A percentile compares a stretch with the other conserved stretches of the same genome.
phyloP scores from a whole-genome alignment of 2,113 vertebrate genomes.

The Deroptyus accipitrinus region DNA sequence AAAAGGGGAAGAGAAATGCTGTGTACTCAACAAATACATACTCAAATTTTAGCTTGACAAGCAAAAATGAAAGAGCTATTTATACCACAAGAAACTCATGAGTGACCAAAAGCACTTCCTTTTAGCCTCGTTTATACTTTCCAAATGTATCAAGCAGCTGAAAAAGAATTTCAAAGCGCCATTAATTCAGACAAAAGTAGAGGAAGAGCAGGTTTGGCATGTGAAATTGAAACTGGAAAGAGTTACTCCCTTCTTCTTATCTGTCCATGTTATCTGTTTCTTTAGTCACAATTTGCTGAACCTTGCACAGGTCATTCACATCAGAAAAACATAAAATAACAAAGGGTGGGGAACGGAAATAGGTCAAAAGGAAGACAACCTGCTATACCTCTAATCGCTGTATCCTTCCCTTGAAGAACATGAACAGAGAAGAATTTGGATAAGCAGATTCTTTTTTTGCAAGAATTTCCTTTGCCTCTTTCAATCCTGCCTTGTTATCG shows the following conservation, averaged over 20 bases:
- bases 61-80: slow-evolving; percentile 26
- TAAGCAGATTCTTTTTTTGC: slow-evolving; percentile 93
- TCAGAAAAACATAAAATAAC: not conserved
- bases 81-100: not conserved
- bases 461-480: slow-evolving; percentile 95
- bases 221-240: not conserved
- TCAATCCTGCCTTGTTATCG: slow-evolving; percentile 87
- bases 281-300: not conserved
- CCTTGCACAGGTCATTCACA: not conserved
- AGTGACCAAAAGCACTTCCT: not conserved
- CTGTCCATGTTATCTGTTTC: not conserved
- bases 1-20: slow-evolving; percentile 3
- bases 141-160: not conserved
- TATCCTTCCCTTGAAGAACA: slow-evolving; percentile 98
- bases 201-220: not conserved
- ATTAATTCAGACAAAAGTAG: not conserved
- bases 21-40: not conserved
- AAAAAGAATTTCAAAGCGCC: not conserved
- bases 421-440: slow-evolving; percentile 97
- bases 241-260: not conserved
- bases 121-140: not conserved
- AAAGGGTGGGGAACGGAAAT: not conserved
- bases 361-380: not conserved
- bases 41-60: slow-evolving; percentile 3
- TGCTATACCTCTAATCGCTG: slow-evolving; percentile 91